Percentiles rank a stretch among this genome's conserved stretches.
Conservation (phyloP, 2,888 invertebrate genomes). For the Morpho achilles region DNA sequence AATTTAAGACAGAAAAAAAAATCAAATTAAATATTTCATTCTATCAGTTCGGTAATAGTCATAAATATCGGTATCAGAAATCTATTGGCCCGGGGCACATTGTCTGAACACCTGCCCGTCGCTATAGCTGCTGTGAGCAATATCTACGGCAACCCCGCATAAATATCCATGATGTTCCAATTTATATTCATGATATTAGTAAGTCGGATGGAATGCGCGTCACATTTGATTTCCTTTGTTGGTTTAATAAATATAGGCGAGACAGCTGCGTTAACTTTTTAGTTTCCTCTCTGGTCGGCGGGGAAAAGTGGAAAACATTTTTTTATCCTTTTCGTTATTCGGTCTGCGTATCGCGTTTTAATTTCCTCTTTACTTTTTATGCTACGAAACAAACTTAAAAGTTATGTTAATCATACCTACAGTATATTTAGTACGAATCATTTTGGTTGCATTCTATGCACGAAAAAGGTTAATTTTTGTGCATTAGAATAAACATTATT, state of each 20-base stretch:
- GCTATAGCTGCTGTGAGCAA: constrained; percentile 49
- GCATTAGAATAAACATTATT: too few species aligned
- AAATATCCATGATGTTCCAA: constrained; percentile 76
- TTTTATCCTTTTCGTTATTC: background rate
- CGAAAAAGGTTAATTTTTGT: too few species aligned
- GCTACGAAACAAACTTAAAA: background rate
- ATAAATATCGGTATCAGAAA: constrained; percentile 73
- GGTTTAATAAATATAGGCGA: constrained; percentile 49
- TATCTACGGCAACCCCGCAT: constrained; percentile 65
- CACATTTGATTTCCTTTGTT: constrained; percentile 75
- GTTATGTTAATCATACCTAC: too few species aligned
- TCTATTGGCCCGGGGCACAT: constrained; percentile 67
- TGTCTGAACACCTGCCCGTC: constrained; percentile 68
- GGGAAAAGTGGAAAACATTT: background rate
- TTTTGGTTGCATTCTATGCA: too few species aligned
- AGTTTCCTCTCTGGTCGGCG: constrained; percentile 2
- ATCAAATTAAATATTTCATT: constrained; percentile 16
- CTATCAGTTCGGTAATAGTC: constrained; percentile 65
- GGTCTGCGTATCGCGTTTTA: constrained; percentile 4
- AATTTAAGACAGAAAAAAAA: too few species aligned
- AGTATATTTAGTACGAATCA: too few species aligned
- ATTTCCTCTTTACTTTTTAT: background rate
- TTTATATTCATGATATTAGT: constrained; percentile 78
- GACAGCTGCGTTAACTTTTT: constrained; percentile 7
- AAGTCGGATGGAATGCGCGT: constrained; percentile 54